These are phyloP conservation scores for Drosophila pseudotakahashii DNA, from an alignment of 2,888 invertebrate genomes.

Conservation along the genomic window DNA sequence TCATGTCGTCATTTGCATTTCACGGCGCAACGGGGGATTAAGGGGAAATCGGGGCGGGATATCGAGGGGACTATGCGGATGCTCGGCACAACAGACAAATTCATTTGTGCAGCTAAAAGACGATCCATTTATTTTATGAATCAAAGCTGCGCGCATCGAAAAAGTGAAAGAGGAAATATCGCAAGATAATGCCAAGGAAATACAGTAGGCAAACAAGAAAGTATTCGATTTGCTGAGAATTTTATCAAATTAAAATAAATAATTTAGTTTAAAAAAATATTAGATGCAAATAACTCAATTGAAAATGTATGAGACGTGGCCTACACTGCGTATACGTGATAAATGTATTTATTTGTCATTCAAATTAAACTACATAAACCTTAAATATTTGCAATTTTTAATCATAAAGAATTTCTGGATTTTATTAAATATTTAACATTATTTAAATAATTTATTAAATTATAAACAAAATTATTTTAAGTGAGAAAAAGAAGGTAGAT, in stretches of 20 bases:
- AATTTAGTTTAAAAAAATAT: too few relatives aligned
- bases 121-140: conserved; percentile 54
- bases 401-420: too few relatives aligned
- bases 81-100: conserved; percentile 41
- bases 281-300: neutral
- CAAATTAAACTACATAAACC: too few relatives aligned
- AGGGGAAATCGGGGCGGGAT: neutral
- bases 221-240: neutral
- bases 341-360: too few relatives aligned
- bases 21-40: neutral
- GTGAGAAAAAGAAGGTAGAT: too few relatives aligned
- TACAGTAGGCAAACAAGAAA: conserved; percentile 4
- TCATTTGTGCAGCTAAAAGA: conserved; percentile 57
- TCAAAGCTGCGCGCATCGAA: conserved; percentile 34
- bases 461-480: too few relatives aligned
- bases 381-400: too few relatives aligned
- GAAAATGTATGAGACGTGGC: neutral
- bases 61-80: conserved; percentile 1
- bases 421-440: too few relatives aligned
- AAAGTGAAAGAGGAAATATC: conserved; percentile 41
- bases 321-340: conserved; percentile 4
- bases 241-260: neutral
- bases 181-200: conserved; percentile 1
- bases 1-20: conserved; percentile 60
- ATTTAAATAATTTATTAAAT: too few relatives aligned